Base-by-base conservation (phyloP, 2,888 invertebrate genomes). In the Operophtera brumata region DNA sequence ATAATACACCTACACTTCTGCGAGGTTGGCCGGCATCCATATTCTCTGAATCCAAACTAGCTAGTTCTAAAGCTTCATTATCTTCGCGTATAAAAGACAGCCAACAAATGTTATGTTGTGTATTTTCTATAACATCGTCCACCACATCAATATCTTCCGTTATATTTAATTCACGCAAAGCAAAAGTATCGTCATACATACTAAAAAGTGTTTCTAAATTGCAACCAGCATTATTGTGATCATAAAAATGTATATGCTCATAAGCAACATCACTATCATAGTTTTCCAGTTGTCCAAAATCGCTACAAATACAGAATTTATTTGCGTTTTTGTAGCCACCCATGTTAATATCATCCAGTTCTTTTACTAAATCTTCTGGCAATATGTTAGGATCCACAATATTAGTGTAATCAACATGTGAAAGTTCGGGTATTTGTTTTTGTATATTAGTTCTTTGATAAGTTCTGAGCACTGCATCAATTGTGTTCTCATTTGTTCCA, bases 231-330 rank as follows among this genome's bases (percentile, higher is more conserved):
- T 47, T 59, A 34, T 64, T 62, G 50, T 69, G 67, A n/a, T 73
- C 59, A 65, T 69, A 73, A 69, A 80, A 88, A 71, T 89, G 86
- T 55, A 86, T 71, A 66, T 87, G 86, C 59, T 81, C 79, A 71
- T 82, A 81, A 34, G 61, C 51, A 40, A 63, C 60, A 54, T 72
- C 66, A 54, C 50, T 43, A 58, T 79, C 78, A 69, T 79, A 75
- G 65, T 67, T 67, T 51, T 60, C 59, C 54, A 81, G 67, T 45
- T 61, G 69, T 26, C 89, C 89, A 71, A 83, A 89, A 72, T 89
- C 88, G 50, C 66, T 54, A 62, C 88, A 88, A 47, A 78, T 51
- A 71, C 87, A 88, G 69, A 79, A 80, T 12, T 56, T 30, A 52
- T 48, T 45, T 40, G 36, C 25, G 2, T 41, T 34, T 26, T 2